These are phyloP conservation scores for Percopsis omiscomaycus DNA, from an alignment of 2,797 vertebrate genomes.

Conservation along the genomic window DNA sequence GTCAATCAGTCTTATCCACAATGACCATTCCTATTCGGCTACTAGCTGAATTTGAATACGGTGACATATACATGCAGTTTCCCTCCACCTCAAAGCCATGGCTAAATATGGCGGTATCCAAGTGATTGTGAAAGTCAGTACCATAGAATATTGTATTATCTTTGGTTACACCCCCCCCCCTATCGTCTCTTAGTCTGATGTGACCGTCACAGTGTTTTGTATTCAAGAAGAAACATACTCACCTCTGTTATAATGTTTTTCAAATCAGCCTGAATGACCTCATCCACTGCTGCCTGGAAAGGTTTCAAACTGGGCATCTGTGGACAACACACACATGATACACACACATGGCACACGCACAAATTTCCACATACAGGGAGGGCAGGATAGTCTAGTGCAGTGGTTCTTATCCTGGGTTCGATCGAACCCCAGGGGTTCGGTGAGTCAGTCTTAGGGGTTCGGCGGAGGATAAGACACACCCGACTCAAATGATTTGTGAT, in stretches of 20 bases:
- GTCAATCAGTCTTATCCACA: not conserved
- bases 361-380: conserved; percentile 4
- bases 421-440: too few relatives aligned
- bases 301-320: conserved; percentile 46
- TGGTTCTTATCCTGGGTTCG: too few relatives aligned
- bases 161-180: not conserved
- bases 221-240: conserved; percentile 17
- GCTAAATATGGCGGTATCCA: not conserved
- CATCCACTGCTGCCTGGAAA: conserved; percentile 56
- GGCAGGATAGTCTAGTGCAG: not conserved
- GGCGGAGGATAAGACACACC: too few relatives aligned
- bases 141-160: not conserved
- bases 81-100: not conserved
- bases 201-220: not conserved
- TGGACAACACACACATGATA: conserved; percentile 6
- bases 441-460: too few relatives aligned
- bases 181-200: not conserved
- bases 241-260: conserved; percentile 57
- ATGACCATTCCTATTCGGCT: not conserved
- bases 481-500: too few relatives aligned
- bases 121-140: not conserved
- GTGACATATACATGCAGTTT: not conserved
- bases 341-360: not conserved
- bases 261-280: conserved; percentile 54
- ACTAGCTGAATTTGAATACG: too few relatives aligned